Evolutionary conservation across 2,888 invertebrate genomes (phyloP), one percentile per base, ranked within the genome.

Genomic region (Syrphus vitripennis): DNA sequence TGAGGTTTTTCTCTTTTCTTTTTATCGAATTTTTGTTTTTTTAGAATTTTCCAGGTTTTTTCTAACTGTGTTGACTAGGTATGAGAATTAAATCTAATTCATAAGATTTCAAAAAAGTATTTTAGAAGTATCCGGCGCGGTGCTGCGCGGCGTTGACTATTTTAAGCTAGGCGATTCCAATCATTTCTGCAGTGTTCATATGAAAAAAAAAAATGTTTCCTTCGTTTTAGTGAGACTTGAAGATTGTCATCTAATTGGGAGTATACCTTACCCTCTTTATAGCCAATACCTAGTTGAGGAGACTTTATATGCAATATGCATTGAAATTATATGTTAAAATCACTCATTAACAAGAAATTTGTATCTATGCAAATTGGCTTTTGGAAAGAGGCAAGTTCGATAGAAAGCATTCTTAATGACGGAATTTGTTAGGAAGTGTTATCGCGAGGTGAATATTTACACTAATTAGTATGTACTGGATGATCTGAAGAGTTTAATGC

Each of bases 291-390:
- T 7, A 34, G 12, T 34, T 6, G 34, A 57, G n/a, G n/a, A 57
- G 31, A 57, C 63, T 69, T n/a, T n/a, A n/a, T n/a, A n/a, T n/a
- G n/a, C n/a, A n/a, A n/a, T n/a, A n/a, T n/a, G 78, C 75, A 65
- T 29, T 69, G 77, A 82, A n/a, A 74, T 78, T 86, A 82, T 86
- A 78, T 86, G 86, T 82, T 74, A 63, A 86, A 72, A 82, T 82
- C 82, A 78, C 77, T 86, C 86, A 86, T 81, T 82, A 86, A 86
- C 86, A 82, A 74, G 74, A 82, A 82, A 86, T 86, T 86, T 82
- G 81, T 86, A 82, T 86, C 86, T 86, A 86, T 86, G 86, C 77
- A 86, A 86, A 86, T 86, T 86, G 72, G 55, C 42, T 10, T 16
- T 16, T 34, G 2, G 0, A 24, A 29, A 26, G 21, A 24, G 29